Evolutionary conservation across 2,888 invertebrate genomes (phyloP), one percentile per base, ranked within the genome.

Genomic region (Acanthosepion lycidas): DNA sequence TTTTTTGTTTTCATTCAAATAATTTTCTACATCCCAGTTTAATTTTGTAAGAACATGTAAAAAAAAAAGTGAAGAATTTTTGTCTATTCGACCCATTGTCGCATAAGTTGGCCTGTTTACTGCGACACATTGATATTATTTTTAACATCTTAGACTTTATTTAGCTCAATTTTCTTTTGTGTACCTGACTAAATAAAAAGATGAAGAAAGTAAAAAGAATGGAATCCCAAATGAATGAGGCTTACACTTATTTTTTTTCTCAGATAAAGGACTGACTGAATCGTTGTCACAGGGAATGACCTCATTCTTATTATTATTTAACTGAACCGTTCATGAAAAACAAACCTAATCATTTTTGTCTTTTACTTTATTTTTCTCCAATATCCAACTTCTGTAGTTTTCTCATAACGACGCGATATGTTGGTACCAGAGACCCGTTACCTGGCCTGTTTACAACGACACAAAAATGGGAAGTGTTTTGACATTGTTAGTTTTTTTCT

Each of bases 71-170:
- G 78, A 12, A 33, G 9, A 33, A 15, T n/a, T 78, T 78, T 78
- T 78, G 78, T 78, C 78, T 33, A 78, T 23, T n/a, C 78, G 78
- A n/a, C 78, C 78, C 78, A 78, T 78, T 78, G 78, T 78, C 78
- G 78, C 78, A 78, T 78, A 64, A 64, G 2, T 64, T n/a, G n/a
- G 78, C n/a, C 78, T 33, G 78, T 78, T 78, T 78, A 78, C 78
- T 78, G 78, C 78, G 78, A n/a, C 78, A 78, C 78, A 78, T 78
- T n/a, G 78, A 78, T 42, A 42, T 42, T 42, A n/a, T 78, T 9
- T 78, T 78, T 78, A 8, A n/a, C n/a, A n/a, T n/a, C 9, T 78
- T 33, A 33, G 18, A 78, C 33, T 33, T 33, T 78, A 33, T n/a
- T 33, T 33, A 33, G n/a, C 1, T 78, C 0, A 6, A 6, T n/a